These are phyloP conservation scores for Drosophila guanche DNA, from an alignment of 1,140 invertebrate genomes.

Conservation along the genomic window DNA sequence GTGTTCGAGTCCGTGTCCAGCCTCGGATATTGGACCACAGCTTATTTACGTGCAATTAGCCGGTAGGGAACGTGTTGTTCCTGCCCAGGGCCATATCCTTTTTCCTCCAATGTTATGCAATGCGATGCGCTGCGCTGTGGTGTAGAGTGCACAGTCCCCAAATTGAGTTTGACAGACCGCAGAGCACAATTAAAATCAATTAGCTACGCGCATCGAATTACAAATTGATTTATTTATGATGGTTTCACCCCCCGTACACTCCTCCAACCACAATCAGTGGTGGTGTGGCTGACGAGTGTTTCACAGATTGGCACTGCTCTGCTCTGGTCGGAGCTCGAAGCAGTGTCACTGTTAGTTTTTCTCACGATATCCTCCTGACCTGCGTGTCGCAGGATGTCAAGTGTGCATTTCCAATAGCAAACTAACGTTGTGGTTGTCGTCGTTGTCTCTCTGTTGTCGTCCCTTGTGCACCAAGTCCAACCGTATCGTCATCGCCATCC, in stretches of 20 bases:
- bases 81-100: slow-evolving; percentile 5
- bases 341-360: slow-evolving; percentile 41
- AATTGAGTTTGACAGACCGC: slow-evolving; percentile 64
- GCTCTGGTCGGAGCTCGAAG: not conserved
- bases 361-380: slow-evolving; percentile 39
- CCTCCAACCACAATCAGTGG: slow-evolving; percentile 20
- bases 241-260: slow-evolving; percentile 16
- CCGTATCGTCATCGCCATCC: slow-evolving; percentile 1
- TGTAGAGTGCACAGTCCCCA: slow-evolving; percentile 5
- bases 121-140: too few species aligned
- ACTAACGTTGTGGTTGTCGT: slow-evolving; percentile 20
- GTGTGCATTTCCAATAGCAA: slow-evolving; percentile 44
- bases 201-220: slow-evolving; percentile 64
- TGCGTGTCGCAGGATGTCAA: slow-evolving; percentile 41
- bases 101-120: not conserved
- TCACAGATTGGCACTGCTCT: slow-evolving; percentile 5
- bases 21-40: slow-evolving; percentile 21
- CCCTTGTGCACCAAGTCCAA: too few species aligned
- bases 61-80: slow-evolving; percentile 37
- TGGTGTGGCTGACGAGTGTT: slow-evolving; percentile 14
- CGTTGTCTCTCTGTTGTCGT: slow-evolving; percentile 3
- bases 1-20: slow-evolving; percentile 20
- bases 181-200: slow-evolving; percentile 64
- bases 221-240: slow-evolving; percentile 64
- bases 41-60: slow-evolving; percentile 61